Evolutionary conservation across 2,113 vertebrate species (phyloP).

Genomic region (Labrus mixtus): DNA sequence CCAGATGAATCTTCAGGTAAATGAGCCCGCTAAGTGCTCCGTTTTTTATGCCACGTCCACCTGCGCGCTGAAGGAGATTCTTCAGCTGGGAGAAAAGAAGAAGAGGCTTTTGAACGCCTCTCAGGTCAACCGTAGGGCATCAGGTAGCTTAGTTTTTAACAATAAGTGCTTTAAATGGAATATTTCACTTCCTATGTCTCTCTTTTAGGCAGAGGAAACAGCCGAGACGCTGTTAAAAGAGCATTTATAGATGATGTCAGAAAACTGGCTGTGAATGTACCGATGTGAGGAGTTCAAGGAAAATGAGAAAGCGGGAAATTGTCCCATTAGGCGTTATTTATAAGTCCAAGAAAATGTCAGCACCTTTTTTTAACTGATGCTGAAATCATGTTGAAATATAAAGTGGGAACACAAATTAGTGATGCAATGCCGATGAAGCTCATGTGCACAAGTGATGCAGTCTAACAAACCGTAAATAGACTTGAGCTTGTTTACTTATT

Average conservation of each 20-base stretch:
- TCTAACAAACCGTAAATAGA: no score
- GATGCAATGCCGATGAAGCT: no score
- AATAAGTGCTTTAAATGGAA: no score
- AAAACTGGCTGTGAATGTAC: background rate
- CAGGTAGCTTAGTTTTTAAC: background rate
- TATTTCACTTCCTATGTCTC: background rate
- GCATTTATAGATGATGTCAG: background rate
- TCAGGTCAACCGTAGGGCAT: slow-evolving; percentile 3
- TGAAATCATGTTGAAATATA: no score
- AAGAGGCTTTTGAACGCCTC: background rate
- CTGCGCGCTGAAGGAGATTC: slow-evolving; percentile 2
- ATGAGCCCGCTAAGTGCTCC: slow-evolving; percentile 34
- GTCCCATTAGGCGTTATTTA: slow-evolving; percentile 2
- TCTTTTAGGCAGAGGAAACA: background rate
- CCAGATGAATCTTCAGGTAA: slow-evolving; percentile 31
- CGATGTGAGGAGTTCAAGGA: background rate
- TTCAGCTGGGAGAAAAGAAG: background rate
- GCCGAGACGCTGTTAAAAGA: background rate
- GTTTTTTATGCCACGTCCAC: slow-evolving; percentile 17
- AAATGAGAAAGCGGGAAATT: background rate
- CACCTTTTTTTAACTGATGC: no score
- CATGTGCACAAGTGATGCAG: no score
- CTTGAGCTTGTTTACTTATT: no score
- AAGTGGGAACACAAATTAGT: no score
- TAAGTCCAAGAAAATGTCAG: no score